Evolutionary conservation across 2,113 vertebrate species (phyloP), one percentile per base, ranked within the genome.

Genomic region (Eurypyga helias): DNA sequence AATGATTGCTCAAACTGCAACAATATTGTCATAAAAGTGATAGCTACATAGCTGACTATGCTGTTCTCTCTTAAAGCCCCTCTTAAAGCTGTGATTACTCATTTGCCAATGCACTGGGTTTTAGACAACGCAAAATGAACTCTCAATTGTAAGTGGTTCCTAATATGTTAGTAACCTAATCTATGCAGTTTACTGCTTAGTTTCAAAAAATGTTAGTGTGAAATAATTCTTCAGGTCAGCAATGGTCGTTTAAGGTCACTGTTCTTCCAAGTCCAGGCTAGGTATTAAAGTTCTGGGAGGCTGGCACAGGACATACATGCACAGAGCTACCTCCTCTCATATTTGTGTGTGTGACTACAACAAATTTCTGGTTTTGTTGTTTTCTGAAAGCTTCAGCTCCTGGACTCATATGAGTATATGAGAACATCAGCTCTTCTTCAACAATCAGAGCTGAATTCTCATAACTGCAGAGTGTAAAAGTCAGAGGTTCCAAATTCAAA

Each of bases 1-100:
- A 97, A 97, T 98, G 95, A 97, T 98, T 98, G 94, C 54, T 96
- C 95, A 58, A 67, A 93, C 71, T 57, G 60, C 55, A 88, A 80
- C 87, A 97, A 54, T 93, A 87, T 96, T 91, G 94, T 80, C 72
- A 89, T 93, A 84, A 79, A 88, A 85, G 77, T n/a, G 38, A 67
- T 77, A 64, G 78, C 38, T 94, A n/a, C 87, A 46, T n/a, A 84
- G 82, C 64, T 71, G 83, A 60, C 73, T 69, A 14, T 48, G 31
- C 10, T 49, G 28, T 52, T 82, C 80, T 67, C 72, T 90, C 94
- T 61, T 71, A 73, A 91, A 94, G 69, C 38, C 75, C 26, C 52
- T 90, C 54, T 88, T 77, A 58, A 84, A 96, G 52, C 33, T 23
- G 5, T 41, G 34, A 88, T 93, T 95, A 96, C 83, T 97, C 86